Conservation (phyloP, 2,113 vertebrate species). For the Chroicocephalus ridibundus region DNA sequence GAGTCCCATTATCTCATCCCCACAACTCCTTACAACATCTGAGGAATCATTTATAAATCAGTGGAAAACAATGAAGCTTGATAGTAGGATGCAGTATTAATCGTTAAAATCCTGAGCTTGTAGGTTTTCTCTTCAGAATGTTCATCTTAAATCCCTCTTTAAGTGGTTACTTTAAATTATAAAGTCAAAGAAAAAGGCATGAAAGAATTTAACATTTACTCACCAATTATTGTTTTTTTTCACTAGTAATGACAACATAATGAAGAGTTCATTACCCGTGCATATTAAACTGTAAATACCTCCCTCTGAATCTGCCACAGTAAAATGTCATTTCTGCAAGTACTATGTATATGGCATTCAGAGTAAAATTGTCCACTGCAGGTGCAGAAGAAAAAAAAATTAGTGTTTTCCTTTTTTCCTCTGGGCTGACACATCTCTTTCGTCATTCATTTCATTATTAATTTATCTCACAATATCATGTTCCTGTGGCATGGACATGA, state of each 20-base stretch:
- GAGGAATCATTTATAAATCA: not conserved
- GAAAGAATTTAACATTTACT: not conserved
- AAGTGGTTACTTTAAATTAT: not conserved
- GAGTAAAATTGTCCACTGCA: not conserved
- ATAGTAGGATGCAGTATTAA: not conserved
- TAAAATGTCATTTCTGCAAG: not conserved
- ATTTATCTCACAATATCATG: not conserved
- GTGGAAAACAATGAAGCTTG: not conserved
- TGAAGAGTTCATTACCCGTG: not conserved
- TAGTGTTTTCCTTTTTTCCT: not conserved
- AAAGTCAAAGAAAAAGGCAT: not conserved
- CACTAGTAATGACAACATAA: not conserved
- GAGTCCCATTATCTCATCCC: not conserved
- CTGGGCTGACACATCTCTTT: not conserved
- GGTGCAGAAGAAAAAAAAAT: not conserved
- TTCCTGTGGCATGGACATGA: not conserved
- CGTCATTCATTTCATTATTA: not conserved
- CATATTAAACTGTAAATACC: not conserved
- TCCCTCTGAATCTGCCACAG: not conserved
- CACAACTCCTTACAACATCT: not conserved
- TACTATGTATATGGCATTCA: not conserved
- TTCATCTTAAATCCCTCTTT: not conserved
- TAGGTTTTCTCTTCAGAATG: not conserved
- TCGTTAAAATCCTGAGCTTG: not conserved
- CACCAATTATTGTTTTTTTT: not conserved